A percentile compares a stretch with the other conserved stretches of the same genome.
phyloP scores from a whole-genome alignment of 92 coral and sea anemone species.

The Meandrina meandrites region DNA sequence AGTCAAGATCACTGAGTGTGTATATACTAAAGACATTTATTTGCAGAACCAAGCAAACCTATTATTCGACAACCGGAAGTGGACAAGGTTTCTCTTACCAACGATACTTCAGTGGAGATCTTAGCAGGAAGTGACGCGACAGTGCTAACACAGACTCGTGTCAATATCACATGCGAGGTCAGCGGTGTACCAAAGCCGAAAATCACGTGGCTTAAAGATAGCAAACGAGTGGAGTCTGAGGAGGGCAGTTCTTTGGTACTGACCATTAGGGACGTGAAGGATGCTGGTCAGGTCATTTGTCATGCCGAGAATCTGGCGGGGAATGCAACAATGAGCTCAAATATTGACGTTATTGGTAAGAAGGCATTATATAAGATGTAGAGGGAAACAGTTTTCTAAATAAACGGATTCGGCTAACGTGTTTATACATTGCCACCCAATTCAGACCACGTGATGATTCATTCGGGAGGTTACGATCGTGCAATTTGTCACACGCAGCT shows the following conservation, averaged over 20 bases:
- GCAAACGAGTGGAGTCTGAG: constrained; percentile 22
- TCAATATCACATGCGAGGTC: constrained; percentile 69
- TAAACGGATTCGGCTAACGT: too few relatives aligned
- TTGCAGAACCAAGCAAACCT: constrained; percentile 63
- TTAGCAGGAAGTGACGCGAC: constrained; percentile 54
- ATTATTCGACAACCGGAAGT: constrained; percentile 24
- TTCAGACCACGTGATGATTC: too few relatives aligned
- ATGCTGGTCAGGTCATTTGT: constrained; percentile 72
- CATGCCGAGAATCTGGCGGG: constrained; percentile 70
- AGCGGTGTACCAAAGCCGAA: constrained; percentile 72
- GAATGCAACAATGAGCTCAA: constrained; percentile 44
- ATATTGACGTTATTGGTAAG: constrained; percentile 65
- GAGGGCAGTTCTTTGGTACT: constrained; percentile 33
- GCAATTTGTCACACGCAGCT: too few relatives aligned
- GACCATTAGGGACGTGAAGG: constrained; percentile 19
- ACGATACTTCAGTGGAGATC: constrained; percentile 39
- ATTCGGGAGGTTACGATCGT: too few relatives aligned
- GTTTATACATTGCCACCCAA: too few relatives aligned
- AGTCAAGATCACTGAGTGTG: too few relatives aligned
- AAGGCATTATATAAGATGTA: neutral
- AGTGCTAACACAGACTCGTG: constrained; percentile 54
- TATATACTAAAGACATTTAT: neutral
- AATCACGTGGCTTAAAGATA: constrained; percentile 68
- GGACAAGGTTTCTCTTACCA: constrained; percentile 43
- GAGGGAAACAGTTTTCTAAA: too few relatives aligned